Conservation (phyloP, 2,113 vertebrate genomes). For the Amphiprion ocellaris region DNA sequence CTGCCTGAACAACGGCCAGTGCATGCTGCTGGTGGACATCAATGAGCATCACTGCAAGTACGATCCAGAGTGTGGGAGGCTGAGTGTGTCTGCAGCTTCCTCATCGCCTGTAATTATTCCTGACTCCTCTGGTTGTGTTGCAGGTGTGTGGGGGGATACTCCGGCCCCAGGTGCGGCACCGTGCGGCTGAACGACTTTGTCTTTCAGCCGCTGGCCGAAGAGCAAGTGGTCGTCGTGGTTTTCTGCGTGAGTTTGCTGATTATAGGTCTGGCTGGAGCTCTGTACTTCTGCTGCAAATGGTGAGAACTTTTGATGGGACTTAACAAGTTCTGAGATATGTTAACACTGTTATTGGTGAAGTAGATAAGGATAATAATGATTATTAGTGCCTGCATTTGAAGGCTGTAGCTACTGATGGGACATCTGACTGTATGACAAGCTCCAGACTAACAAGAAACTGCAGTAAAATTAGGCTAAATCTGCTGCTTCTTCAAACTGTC, state of each 20-base stretch:
- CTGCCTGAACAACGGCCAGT: slow-evolving; percentile 78
- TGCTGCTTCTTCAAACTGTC: no score
- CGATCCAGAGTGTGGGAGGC: neutral
- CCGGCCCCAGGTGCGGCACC: slow-evolving; percentile 69
- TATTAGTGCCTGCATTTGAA: no score
- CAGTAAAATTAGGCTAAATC: no score
- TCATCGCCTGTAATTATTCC: neutral
- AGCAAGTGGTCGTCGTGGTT: slow-evolving; percentile 55
- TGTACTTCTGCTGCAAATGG: slow-evolving; percentile 78
- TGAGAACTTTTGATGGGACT: slow-evolving; percentile 20
- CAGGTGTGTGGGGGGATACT: slow-evolving; percentile 76
- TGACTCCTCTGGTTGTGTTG: slow-evolving; percentile 26
- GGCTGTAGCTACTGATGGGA: no score
- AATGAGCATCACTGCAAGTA: slow-evolving; percentile 80
- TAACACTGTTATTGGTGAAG: neutral
- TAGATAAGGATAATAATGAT: neutral
- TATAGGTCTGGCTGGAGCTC: slow-evolving; percentile 57
- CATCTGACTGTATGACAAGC: no score
- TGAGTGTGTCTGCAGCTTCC: slow-evolving; percentile 6
- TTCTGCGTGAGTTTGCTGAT: slow-evolving; percentile 71
- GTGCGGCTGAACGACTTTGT: slow-evolving; percentile 32
- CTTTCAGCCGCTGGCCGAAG: slow-evolving; percentile 49
- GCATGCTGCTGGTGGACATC: slow-evolving; percentile 77
- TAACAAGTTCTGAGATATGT: no score
- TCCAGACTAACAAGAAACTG: no score